These are phyloP conservation scores for Nemopilema nomurai DNA, from an alignment of 30 jellyfish, hydroid and myxozoan genomes.

Conservation along the genomic window DNA sequence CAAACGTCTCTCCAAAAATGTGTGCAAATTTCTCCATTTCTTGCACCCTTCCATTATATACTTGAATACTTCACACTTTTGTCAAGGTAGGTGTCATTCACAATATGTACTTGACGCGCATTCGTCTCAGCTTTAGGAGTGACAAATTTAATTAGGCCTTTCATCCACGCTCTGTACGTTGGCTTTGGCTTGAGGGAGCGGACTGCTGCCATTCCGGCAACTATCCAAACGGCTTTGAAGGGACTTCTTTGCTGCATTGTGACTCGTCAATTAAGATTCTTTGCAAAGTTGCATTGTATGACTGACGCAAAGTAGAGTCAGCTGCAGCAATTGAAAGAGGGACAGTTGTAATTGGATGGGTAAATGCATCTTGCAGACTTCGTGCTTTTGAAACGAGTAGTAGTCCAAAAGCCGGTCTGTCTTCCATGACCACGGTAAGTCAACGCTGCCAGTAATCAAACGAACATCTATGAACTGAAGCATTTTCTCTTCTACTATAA, in stretches of 20 bases:
- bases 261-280: conserved; percentile 48
- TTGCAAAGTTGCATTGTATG: conserved; percentile 54
- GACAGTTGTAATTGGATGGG: conserved; percentile 45
- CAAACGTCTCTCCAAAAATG: conserved; percentile 5
- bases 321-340: conserved; percentile 41
- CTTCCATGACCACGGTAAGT: conserved; percentile 42
- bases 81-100: conserved; percentile 41
- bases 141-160: not conserved
- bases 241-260: conserved; percentile 24
- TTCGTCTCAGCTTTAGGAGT: conserved; percentile 3
- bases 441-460: conserved; percentile 44
- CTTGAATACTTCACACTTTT: conserved; percentile 24
- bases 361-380: conserved; percentile 37
- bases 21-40: conserved; percentile 1
- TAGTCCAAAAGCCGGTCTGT: conserved; percentile 44
- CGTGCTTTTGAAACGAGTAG: conserved; percentile 40
- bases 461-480: conserved; percentile 52
- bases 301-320: conserved; percentile 38
- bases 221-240: conserved; percentile 7
- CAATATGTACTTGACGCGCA: not conserved
- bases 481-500: conserved; percentile 52
- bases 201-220: conserved; percentile 53
- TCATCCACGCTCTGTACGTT: conserved; percentile 26
- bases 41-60: not conserved
- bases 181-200: conserved; percentile 15